Base-by-base conservation (phyloP, 1,140 invertebrate species). In the Drosophila paulistorum region DNA sequence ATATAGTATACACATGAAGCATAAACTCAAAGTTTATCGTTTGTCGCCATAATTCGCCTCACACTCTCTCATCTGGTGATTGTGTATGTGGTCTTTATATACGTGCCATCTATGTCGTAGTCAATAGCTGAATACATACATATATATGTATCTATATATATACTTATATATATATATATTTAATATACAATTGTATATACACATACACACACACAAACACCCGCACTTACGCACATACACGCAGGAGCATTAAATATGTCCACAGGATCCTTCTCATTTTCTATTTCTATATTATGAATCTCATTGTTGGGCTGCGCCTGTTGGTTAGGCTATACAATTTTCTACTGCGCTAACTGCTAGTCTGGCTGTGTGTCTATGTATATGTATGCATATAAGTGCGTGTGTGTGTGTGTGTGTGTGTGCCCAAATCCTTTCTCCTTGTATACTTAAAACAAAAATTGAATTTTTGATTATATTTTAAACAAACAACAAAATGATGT, bases 21-120 rank as follows among this genome's bases (percentile, higher is more conserved):
- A 62, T 77, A 79, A 84, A 78, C 81, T 84, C 23, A 69, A 85
- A 81, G 81, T 85, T 81, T 72, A 78, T 69, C 64, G 68, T 30
- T 81, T 74, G 81, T 84, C 81, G 81, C 81, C 82, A 86, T 79
- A 81, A 76, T 59, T 86, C 82, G 82, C 82, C 82, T 81, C 82
- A 86, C 82, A 82, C 81, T 85, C 71, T 86, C 86, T 90, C 87
- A 87, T 87, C 82, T 90, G 89, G 89, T 90, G 89, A 90, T 90
- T 91, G 83, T 90, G 86, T 90, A 89, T 90, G 89, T 90, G 89
- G 89, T 90, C 89, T 89, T 90, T 90, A 90, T 90, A 90, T 90
- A 90, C 82, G 89, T 90, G 89, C 89, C 89, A 90, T 90, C 89
- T 90, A 89, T 89, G 72, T 90, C 76, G 72, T 90, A 90, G 87